These are phyloP conservation scores for Synergus umbraculus DNA, from an alignment of 2,888 invertebrate genomes.

Conservation along the genomic window DNA sequence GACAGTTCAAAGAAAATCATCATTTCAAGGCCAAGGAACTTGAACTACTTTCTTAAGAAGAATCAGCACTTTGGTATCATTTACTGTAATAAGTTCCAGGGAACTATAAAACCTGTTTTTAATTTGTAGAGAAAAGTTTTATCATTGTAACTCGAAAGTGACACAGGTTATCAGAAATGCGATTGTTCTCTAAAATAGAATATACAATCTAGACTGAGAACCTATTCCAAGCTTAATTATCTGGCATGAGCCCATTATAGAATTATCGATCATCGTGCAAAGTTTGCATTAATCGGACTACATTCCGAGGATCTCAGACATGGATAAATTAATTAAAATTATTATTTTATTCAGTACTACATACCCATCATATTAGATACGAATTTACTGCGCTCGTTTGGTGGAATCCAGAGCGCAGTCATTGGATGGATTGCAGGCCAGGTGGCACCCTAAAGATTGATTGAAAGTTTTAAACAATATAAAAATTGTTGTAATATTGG, in stretches of 20 bases:
- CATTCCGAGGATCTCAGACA: background rate
- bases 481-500: background rate
- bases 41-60: conserved; percentile 5
- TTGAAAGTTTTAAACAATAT: background rate
- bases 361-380: conserved; percentile 95
- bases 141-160: background rate
- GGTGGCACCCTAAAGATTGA: conserved; percentile 83
- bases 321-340: background rate
- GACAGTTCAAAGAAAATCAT: background rate
- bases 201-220: background rate
- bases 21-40: conserved; percentile 10
- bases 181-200: background rate
- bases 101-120: conserved; percentile 5
- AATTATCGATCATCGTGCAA: background rate
- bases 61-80: background rate
- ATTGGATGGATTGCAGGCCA: conserved; percentile 97
- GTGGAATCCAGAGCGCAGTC: conserved; percentile 96
- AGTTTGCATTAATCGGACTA: conserved; percentile 17
- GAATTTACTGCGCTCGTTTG: conserved; percentile 94
- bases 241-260: background rate
- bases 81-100: conserved; percentile 1
- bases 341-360: conserved; percentile 52
- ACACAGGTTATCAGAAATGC: conserved; percentile 3
- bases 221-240: conserved; percentile 8
- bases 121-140: background rate